phyloP scores from a whole-genome alignment of 2,113 vertebrate species.

The Ranitomeya variabilis region DNA sequence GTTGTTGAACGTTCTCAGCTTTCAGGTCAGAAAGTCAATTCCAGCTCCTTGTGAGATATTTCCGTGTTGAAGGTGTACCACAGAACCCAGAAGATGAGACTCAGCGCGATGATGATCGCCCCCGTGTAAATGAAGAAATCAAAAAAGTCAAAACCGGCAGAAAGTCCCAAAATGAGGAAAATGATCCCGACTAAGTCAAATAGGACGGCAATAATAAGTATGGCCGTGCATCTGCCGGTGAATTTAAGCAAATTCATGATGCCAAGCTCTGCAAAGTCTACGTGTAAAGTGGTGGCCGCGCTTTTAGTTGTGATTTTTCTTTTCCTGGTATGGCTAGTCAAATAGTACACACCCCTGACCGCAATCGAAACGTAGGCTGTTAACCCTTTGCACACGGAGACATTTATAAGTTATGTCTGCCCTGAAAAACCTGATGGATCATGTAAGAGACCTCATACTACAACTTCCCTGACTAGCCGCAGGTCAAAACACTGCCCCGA shows the following conservation, averaged over 20 bases:
- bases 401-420: neutral
- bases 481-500: neutral
- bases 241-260: neutral
- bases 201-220: constrained; percentile 74
- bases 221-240: constrained; percentile 52
- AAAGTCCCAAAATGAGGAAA: constrained; percentile 80
- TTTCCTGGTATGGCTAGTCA: neutral
- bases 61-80: constrained; percentile 85
- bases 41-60: constrained; percentile 52
- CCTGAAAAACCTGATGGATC: constrained; percentile 45
- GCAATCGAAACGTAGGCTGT: neutral
- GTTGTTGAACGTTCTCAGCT: neutral
- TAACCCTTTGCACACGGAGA: neutral
- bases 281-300: neutral
- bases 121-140: constrained; percentile 86
- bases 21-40: neutral
- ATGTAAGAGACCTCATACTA: neutral
- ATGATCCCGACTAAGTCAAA: constrained; percentile 74
- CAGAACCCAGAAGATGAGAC: constrained; percentile 82
- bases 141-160: constrained; percentile 75
- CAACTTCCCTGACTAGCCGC: neutral
- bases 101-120: constrained; percentile 80
- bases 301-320: neutral
- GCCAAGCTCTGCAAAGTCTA: neutral
- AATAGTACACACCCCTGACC: constrained; percentile 44